Base-by-base conservation (phyloP, 1,140 invertebrate genomes). In the Thaumatotibia leucotreta region DNA sequence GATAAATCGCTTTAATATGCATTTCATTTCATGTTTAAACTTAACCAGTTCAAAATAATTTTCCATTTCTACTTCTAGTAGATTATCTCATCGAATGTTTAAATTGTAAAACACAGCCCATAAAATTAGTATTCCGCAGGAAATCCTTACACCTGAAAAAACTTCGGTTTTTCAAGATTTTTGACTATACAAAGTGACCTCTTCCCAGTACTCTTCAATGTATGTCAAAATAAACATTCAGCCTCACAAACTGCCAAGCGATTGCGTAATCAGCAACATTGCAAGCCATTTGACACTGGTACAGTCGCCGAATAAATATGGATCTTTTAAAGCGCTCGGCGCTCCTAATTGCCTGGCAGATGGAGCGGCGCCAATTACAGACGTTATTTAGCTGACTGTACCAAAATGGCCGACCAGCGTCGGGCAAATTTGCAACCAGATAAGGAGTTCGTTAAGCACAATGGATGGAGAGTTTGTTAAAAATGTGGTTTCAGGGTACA, bases 331-430 rank as follows among this genome's bases (percentile, higher is more conserved):
- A 78, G 78, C 82, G 75, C 68, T 64, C 72, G 74, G 79, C 65
- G 20, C 74, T 77, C 79, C 82, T 89, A 89, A 89, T 89, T 87
- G 84, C 84, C 72, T 79, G 75, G 24, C 72, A 86, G 86, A 89
- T 89, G 86, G 86, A 87, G 73, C 76, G 64, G 75, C 67, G 86
- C 86, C 86, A 89, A 86, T 87, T 86, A 82, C 76, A 64, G 61
- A 58, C 65, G 70, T 79, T 76, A 84, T 84, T 82, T 82, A 82
- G 77, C 73, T 74, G 33, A 69, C 68, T 72, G 70, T 63, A 31
- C 67, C 76, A 83, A 81, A 58, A 81, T 79, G 72, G 70, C 67
- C 52, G 72, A 69, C 67, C 52, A 61, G 82, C 77, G 70, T 63
- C 29, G 35, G 45, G 35, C 58, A 63, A 69, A 67, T 67, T 29